Evolutionary conservation across 2,113 vertebrate species (phyloP), one percentile per base, ranked within the genome.

Genomic region (Cottus gobio): DNA sequence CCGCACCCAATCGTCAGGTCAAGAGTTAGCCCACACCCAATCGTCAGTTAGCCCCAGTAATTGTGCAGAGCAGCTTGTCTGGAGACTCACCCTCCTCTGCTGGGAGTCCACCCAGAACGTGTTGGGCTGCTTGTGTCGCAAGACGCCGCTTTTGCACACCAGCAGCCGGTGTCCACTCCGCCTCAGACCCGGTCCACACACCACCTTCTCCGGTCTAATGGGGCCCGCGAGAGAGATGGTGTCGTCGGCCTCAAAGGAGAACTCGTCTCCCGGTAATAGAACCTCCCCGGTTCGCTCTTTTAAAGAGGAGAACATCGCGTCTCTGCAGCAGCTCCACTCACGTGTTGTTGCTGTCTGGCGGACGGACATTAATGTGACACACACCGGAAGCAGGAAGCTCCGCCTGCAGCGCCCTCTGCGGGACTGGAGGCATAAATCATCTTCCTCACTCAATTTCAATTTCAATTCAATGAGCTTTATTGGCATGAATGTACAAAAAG

Each of bases 81-180:
- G 2, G 34, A 3, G 34, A 16, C 56, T 58, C 28, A 58, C 56
- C 56, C 98, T 94, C 84, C 93, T 96, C 93, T 99, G 97, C 62
- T 98, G 97, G 2, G 96, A 97, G 48, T 99, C 97, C 72, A 98
- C 95, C 98, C 98, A 99, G 92, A 95, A 99, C 11, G 96, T 77
- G 26, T 96, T 95, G 1, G 94, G 91, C 8, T 90, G 26, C 4
- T 18, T 30, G 56, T 58, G 56, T 7, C 56, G 90, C 5, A 99
- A 93, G 22, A 97, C 87, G 1, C 98, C 98, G 83, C 96, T 96
- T 58, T 97, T 98, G 58, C 92, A 96, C 22, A 96, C 98, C 48
- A 95, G 60, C 22, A 99, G 90, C 50, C 96, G 95, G 42, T 94
- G 95, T 0, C 93, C 96, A 34, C 94, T 91, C 8, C 97, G 94